Conservation (phyloP, 2,797 vertebrate genomes). For the Lepilemur septentrionalis region DNA sequence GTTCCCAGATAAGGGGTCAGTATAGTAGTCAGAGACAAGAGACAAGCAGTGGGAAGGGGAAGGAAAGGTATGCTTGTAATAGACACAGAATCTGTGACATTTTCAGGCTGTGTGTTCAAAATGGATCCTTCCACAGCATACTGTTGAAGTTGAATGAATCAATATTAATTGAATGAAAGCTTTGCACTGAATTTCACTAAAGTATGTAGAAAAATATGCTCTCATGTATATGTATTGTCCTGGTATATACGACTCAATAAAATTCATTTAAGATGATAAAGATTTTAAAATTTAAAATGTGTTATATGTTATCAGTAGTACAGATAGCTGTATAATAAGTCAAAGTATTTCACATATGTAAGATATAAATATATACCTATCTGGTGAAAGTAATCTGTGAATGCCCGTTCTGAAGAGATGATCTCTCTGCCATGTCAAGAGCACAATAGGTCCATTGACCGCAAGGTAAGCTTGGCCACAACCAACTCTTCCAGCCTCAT, state of each 20-base stretch:
- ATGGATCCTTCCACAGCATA: neutral
- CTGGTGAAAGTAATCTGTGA: neutral
- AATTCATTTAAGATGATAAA: neutral
- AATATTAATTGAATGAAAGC: neutral
- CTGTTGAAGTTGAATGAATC: neutral
- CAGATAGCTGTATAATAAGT: neutral
- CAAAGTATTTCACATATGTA: neutral
- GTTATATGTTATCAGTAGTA: neutral
- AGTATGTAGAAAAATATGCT: neutral
- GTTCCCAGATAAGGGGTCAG: neutral
- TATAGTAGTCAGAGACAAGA: neutral
- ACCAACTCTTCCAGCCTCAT: too few relatives aligned
- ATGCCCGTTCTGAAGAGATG: too few relatives aligned
- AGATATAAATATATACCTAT: neutral
- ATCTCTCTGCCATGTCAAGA: neutral
- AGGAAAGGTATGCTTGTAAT: fast-evolving
- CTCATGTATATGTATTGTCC: neutral
- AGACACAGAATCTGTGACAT: neutral
- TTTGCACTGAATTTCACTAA: neutral
- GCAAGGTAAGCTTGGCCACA: neutral
- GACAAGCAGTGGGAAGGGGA: neutral
- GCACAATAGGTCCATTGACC: fast-evolving
- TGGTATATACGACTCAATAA: neutral
- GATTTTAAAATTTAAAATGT: conserved; percentile 2
- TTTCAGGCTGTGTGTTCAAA: neutral